A percentile compares a stretch with the other conserved stretches of the same genome.
phyloP scores from a whole-genome alignment of 2,888 invertebrate species.

The Dolichomitus sp. region DNA sequence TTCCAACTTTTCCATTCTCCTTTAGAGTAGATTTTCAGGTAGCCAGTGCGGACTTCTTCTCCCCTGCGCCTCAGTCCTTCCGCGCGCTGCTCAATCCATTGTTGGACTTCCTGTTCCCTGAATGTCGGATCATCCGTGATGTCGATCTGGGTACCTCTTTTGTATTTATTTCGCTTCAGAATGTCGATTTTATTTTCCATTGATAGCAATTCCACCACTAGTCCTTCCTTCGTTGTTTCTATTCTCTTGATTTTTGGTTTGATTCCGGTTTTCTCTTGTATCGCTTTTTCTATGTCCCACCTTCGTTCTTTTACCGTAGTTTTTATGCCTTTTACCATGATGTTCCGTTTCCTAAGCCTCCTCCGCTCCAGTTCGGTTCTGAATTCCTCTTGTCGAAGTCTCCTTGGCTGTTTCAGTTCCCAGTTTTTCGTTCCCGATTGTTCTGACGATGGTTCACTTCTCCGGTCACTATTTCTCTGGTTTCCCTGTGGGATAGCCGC shows the following conservation, averaged over 20 bases:
- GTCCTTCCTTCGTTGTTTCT: background rate
- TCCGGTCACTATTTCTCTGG: background rate
- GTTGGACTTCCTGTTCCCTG: background rate
- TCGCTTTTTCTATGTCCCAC: background rate
- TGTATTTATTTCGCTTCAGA: background rate
- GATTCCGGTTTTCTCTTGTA: background rate
- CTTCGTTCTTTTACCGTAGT: background rate
- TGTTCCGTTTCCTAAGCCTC: background rate
- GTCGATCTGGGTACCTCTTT: too few species aligned
- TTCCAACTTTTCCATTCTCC: constrained; percentile 30
- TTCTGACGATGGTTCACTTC: background rate
- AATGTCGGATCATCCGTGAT: too few species aligned
- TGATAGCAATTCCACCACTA: background rate
- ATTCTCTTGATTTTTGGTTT: background rate
- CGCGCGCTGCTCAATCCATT: constrained; percentile 3
- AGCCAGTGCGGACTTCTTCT: constrained; percentile 1
- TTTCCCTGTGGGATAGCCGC: background rate
- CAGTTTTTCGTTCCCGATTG: background rate
- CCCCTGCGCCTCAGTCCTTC: background rate
- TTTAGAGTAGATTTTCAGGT: background rate
- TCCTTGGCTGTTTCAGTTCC: background rate
- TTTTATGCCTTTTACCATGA: background rate
- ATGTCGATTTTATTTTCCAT: constrained; percentile 5
- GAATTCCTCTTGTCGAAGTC: background rate
- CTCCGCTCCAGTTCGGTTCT: background rate